Conservation (phyloP, 1,140 invertebrate genomes). For the Elymnias hypermnestra region DNA sequence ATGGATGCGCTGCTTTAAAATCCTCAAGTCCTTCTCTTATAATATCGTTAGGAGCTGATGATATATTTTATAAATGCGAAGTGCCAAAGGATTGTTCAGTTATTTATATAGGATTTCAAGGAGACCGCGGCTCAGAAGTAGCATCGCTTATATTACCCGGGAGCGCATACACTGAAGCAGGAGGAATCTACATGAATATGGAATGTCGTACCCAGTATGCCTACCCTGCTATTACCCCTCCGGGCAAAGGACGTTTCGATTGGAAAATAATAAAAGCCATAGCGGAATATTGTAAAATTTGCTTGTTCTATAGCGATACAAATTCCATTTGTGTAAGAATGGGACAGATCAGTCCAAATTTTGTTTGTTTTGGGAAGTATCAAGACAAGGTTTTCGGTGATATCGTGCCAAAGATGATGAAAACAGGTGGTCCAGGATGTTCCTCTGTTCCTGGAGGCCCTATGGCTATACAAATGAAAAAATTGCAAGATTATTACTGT, state of each 20-base stretch:
- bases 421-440: neutral
- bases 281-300: conserved; percentile 43
- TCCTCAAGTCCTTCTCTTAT: conserved; percentile 30
- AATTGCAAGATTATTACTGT: conserved; percentile 52
- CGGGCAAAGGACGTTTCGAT: conserved; percentile 50
- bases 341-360: conserved; percentile 53
- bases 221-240: conserved; percentile 48
- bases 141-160: conserved; percentile 87
- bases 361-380: conserved; percentile 34
- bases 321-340: conserved; percentile 37
- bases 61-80: conserved; percentile 46
- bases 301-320: conserved; percentile 42
- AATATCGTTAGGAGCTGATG: conserved; percentile 58
- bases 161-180: conserved; percentile 83
- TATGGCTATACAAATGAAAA: conserved; percentile 49
- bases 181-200: conserved; percentile 58
- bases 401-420: conserved; percentile 25
- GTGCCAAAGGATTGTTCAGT: conserved; percentile 30
- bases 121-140: conserved; percentile 82
- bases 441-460: neutral
- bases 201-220: conserved; percentile 57
- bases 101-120: conserved; percentile 82
- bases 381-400: conserved; percentile 43
- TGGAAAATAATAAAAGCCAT: conserved; percentile 63
- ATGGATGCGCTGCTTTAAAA: conserved; percentile 32